A percentile compares a stretch with the other conserved stretches of the same genome.
Evolutionary conservation across 2,797 vertebrate genomes (phyloP).

Genomic region (Galagoides demidoff): DNA sequence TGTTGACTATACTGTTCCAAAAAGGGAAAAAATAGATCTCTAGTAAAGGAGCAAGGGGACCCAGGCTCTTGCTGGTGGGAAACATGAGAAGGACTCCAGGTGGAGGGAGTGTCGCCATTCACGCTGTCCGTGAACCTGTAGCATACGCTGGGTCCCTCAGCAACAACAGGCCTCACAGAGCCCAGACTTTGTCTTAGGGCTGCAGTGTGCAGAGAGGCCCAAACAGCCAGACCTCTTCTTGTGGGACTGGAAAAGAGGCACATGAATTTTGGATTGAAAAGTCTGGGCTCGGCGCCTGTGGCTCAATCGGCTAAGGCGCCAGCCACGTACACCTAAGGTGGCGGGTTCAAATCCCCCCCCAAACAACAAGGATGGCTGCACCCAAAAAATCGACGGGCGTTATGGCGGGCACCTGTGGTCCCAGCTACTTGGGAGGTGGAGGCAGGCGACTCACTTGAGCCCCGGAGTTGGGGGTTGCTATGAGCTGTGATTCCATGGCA

Average conservation of each 20-base stretch:
- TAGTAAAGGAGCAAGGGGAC: not conserved
- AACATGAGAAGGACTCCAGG: not conserved
- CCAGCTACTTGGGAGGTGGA: no score
- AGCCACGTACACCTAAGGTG: no score
- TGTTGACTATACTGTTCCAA: not conserved
- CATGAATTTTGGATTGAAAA: not conserved
- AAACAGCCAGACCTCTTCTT: not conserved
- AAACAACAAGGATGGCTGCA: no score
- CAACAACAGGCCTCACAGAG: not conserved
- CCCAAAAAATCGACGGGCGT: no score
- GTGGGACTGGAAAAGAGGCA: not conserved
- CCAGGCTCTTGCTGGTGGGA: not conserved
- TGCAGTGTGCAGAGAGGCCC: not conserved
- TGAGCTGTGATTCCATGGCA: no score
- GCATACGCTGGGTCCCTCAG: not conserved
- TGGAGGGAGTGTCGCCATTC: not conserved
- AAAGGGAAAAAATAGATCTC: not conserved
- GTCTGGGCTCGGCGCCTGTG: no score
- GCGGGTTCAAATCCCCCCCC: no score
- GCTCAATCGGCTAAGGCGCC: no score
- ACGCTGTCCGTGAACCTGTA: not conserved
- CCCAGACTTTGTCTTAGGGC: not conserved
- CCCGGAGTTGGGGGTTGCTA: no score
- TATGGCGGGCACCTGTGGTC: no score
- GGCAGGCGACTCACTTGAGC: no score